Evolutionary conservation across 2,797 vertebrate genomes (phyloP).

Genomic region (Enteromius treurensis): DNA sequence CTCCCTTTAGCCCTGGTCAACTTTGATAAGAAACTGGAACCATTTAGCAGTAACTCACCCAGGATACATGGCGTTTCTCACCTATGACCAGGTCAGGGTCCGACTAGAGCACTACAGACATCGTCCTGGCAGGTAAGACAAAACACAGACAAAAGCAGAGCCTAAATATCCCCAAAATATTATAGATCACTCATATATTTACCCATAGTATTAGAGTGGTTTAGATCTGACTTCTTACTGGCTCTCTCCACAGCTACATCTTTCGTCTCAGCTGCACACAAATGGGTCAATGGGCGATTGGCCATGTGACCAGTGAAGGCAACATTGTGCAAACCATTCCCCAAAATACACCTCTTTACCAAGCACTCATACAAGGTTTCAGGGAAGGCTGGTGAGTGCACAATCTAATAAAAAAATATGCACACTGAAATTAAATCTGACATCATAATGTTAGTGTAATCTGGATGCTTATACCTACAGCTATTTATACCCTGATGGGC

Average conservation of each 20-base stretch:
- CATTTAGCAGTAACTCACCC: conserved; percentile 87
- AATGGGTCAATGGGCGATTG: conserved; percentile 90
- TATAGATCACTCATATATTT: background rate
- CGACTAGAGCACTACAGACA: conserved; percentile 79
- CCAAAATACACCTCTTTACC: conserved; percentile 79
- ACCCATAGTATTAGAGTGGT: background rate
- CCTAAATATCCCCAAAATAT: background rate
- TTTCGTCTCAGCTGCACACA: conserved; percentile 88
- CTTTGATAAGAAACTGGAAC: conserved; percentile 88
- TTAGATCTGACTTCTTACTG: background rate
- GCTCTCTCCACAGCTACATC: conserved; percentile 78
- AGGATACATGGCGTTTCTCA: conserved; percentile 92
- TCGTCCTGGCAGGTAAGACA: conserved; percentile 82
- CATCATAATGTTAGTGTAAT: background rate
- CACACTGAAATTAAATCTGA: background rate
- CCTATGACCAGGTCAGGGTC: conserved; percentile 84
- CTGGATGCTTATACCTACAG: conserved; percentile 66
- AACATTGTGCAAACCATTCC: conserved; percentile 86
- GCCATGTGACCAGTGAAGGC: conserved; percentile 80
- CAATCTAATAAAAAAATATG: background rate
- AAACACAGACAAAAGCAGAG: background rate
- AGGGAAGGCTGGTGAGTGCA: conserved; percentile 82
- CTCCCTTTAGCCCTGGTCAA: conserved; percentile 81
- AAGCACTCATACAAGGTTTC: conserved; percentile 82
- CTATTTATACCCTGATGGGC: conserved; percentile 85